Percentiles rank a stretch among this genome's conserved stretches.
Conservation (phyloP, 2,888 invertebrate genomes). For the Pimpla rufipes region DNA sequence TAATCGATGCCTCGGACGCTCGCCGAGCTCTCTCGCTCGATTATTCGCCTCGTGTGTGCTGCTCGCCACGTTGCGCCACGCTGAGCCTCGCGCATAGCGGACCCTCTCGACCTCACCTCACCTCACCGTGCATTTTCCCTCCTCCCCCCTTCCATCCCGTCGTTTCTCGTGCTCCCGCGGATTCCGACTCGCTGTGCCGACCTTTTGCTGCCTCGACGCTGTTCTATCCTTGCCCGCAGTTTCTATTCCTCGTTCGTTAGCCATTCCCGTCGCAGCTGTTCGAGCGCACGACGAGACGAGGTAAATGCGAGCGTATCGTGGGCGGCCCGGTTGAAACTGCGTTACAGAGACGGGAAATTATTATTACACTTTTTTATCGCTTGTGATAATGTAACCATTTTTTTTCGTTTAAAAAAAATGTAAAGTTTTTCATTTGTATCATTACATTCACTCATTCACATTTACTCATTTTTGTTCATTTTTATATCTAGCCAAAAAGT, state of each 20-base stretch:
- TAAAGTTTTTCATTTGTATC: too few relatives aligned
- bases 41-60: conserved; percentile 50
- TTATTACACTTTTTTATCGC: too few relatives aligned
- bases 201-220: conserved; percentile 34
- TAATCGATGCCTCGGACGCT: conserved; percentile 53
- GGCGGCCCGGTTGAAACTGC: background rate
- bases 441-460: too few relatives aligned
- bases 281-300: background rate
- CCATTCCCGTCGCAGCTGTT: conserved; percentile 1
- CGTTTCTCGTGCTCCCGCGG: conserved; percentile 60
- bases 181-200: conserved; percentile 40
- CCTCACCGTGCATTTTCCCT: conserved; percentile 51
- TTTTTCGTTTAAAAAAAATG: too few relatives aligned
- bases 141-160: too few relatives aligned
- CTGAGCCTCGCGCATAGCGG: conserved; percentile 9
- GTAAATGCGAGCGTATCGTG: conserved; percentile 2
- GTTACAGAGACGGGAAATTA: too few relatives aligned
- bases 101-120: conserved; percentile 25
- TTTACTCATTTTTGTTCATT: too few relatives aligned
- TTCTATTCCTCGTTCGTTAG: conserved; percentile 23
- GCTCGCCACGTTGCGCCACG: conserved; percentile 21
- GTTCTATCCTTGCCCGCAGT: conserved; percentile 8
- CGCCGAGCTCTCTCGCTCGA: conserved; percentile 40
- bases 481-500: too few relatives aligned
- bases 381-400: too few relatives aligned